These are phyloP conservation scores for Chloroclystis v-ata DNA, from an alignment of 2,888 invertebrate species.

Conservation along the genomic window DNA sequence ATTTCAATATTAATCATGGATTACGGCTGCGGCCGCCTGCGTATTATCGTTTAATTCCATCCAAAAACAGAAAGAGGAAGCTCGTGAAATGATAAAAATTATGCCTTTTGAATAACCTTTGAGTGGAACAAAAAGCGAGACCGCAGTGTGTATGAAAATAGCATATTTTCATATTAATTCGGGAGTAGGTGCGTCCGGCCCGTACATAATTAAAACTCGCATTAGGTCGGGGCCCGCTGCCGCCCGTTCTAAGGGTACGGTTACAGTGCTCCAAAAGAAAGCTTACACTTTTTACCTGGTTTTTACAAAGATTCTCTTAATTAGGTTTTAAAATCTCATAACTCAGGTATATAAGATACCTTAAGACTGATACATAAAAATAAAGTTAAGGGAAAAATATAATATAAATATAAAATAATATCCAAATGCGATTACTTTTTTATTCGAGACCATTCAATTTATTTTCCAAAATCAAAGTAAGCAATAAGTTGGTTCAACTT, in stretches of 20 bases:
- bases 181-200: conserved; percentile 32
- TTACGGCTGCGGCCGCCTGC: neutral
- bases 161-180: conserved; percentile 45
- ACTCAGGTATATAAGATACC: too few relatives aligned
- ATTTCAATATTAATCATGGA: conserved; percentile 4
- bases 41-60: conserved; percentile 11
- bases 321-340: too few relatives aligned
- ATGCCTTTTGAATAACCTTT: conserved; percentile 39
- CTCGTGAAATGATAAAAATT: conserved; percentile 26
- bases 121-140: conserved; percentile 32
- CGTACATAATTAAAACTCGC: conserved; percentile 43
- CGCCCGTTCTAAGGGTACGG: neutral
- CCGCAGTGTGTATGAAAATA: conserved; percentile 35
- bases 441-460: too few relatives aligned
- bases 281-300: too few relatives aligned
- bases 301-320: too few relatives aligned
- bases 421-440: too few relatives aligned
- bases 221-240: conserved; percentile 27
- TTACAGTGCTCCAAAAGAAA: too few relatives aligned
- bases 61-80: conserved; percentile 17
- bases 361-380: too few relatives aligned
- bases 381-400: too few relatives aligned
- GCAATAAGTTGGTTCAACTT: too few relatives aligned
- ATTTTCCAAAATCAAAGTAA: too few relatives aligned
- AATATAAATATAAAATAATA: too few relatives aligned